phyloP scores from a whole-genome alignment of 1,140 invertebrate species.

The Saccostrea glomerata region DNA sequence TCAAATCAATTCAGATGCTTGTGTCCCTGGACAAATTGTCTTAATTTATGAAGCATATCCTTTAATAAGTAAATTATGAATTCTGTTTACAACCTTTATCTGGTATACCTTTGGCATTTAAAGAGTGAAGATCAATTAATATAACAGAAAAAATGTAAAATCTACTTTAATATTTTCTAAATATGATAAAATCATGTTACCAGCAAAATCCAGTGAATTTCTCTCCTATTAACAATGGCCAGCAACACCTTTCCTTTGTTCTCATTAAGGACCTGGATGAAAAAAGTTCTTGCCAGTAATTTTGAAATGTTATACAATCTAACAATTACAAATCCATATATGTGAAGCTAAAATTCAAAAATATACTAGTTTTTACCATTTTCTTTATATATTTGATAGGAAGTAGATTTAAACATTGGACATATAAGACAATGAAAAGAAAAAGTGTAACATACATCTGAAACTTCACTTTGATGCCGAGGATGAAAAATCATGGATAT shows the following conservation, averaged over 20 bases:
- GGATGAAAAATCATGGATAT: neutral
- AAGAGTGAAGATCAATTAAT: neutral
- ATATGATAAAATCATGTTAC: neutral
- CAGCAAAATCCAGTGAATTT: neutral
- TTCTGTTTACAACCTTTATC: neutral
- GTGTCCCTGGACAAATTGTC: neutral
- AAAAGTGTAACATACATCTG: neutral
- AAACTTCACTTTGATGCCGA: neutral
- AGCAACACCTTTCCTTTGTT: constrained; percentile 7
- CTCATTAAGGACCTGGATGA: constrained; percentile 1
- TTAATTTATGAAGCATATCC: neutral
- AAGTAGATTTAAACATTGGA: neutral
- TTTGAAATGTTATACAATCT: constrained; percentile 7
- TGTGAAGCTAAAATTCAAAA: neutral
- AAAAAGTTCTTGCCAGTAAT: neutral
- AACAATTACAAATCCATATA: neutral
- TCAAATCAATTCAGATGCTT: neutral
- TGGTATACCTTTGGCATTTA: neutral
- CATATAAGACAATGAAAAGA: neutral
- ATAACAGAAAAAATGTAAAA: too few species aligned
- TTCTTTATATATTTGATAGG: neutral
- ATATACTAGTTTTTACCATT: neutral
- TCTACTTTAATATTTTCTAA: too few species aligned
- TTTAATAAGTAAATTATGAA: neutral
- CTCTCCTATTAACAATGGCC: neutral